Base-by-base conservation (phyloP, 2,797 vertebrate species). In the Pipistrellus pipistrellus region DNA sequence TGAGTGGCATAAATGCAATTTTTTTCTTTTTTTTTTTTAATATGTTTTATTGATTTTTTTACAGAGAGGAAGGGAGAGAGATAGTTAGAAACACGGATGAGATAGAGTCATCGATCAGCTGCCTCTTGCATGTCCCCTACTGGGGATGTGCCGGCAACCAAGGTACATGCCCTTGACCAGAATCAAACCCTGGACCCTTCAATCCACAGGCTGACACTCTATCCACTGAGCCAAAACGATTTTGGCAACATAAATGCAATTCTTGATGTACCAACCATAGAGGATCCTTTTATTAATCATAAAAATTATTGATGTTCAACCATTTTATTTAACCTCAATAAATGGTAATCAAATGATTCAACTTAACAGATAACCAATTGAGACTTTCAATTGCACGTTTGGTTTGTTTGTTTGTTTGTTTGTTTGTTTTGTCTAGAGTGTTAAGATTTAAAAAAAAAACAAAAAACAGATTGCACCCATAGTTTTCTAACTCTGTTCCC, bases 321-420 rank as follows among this genome's bases (percentile, higher is more conserved):
- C 13, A 82, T 35, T 69, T 55, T 86, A 62, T 75, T 93, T 93
- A 94, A 85, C n/a, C 41, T 83, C 73, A 92, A 64, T 72, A 92
- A 88, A 88, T 59, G 2, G 3, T 27, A 48, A 91, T 80, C 23
- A 46, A 75, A 82, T 51, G 30, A 20, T 38, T 92, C 25, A 41
- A 85, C 44, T 89, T 94, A 91, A 82, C 38, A 90, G 57, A 55
- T 64, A 95, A 78, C 46, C 20, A 64, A 38, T 11, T 88, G 20
- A 51, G 38, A 95, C 73, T 86, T 86, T 81, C 62, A 94, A 89
- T 2, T 41, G 55, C 30, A 44, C 46, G 20, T 53, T 7, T 18
- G 38, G 17, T 18, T 53, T 11, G 51, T 51, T 51, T 10, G 64
- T 64, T 53, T 11, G 51, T 51, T 51, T 10, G 64, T 64, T 86